Evolutionary conservation across 2,797 vertebrate species (phyloP).

Genomic region (Sebastes reedi): DNA sequence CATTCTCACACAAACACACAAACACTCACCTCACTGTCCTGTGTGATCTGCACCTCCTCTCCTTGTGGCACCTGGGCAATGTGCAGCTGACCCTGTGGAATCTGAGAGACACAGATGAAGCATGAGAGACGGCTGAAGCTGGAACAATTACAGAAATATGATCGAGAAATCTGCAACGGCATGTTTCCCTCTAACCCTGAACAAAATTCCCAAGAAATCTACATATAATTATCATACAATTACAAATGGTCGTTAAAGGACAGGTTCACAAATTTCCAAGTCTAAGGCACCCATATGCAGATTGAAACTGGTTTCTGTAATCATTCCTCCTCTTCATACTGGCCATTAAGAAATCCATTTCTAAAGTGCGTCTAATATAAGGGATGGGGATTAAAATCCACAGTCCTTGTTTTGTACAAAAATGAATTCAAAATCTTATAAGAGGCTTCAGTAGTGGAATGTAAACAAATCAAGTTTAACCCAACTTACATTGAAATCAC

Average conservation of each 20-base stretch:
- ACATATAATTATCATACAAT: background rate
- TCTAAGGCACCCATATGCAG: background rate
- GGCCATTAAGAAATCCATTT: background rate
- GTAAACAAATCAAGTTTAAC: background rate
- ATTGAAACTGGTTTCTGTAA: background rate
- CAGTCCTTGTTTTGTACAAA: background rate
- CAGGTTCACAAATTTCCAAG: background rate
- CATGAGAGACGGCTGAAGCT: background rate
- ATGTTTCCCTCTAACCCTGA: background rate
- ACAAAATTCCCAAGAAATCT: background rate
- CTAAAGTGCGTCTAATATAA: background rate
- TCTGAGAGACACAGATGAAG: constrained; percentile 78
- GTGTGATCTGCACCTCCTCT: constrained; percentile 98
- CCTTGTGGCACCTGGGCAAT: constrained; percentile 99
- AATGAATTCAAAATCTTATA: background rate
- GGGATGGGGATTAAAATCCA: background rate
- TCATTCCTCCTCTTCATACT: background rate
- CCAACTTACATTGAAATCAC: background rate
- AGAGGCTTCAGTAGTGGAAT: background rate
- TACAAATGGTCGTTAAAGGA: background rate
- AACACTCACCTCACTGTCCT: constrained; percentile 95
- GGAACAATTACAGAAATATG: background rate
- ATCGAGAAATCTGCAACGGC: background rate
- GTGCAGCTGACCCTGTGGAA: constrained; percentile 97
- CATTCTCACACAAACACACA: background rate